Base-by-base conservation (phyloP, 2,888 invertebrate species). In the Gibbula magus region DNA sequence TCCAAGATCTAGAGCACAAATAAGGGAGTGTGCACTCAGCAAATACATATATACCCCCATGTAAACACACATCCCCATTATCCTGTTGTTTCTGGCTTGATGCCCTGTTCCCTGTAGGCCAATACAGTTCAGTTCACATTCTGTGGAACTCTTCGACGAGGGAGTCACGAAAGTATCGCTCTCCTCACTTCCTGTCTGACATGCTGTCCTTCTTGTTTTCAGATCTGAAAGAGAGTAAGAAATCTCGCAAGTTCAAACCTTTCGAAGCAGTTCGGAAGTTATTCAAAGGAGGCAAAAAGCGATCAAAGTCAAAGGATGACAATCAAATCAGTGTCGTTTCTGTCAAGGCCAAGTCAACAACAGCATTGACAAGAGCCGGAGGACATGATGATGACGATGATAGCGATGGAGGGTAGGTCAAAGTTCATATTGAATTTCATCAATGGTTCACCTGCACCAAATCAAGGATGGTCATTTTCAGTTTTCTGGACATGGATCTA, bases 201-300 rank as follows among this genome's bases (percentile, higher is more conserved):
- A 51, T 51, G 51, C 25, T 45, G 52, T 25, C 74, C 53, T 76
- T 22, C 77, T n/a, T 74, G 16, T 35, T 81, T 86, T 66, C 82
- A 86, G 86, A 86, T 52, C 61, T 56, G 54, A 84, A 82, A 79
- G 84, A 77, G 0, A 84, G 86, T 67, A 86, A 84, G 52, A 88
- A 88, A 83, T 90, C 89, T 83, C 89, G 86, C 78, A 89, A 89
- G 81, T 89, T 88, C 77, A 88, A 88, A 79, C 89, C 89, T 7
- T 84, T 90, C 66, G 88, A 88, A 78, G 88, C 87, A 25, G 81
- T 90, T 84, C 82, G 86, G 73, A 89, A 88, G 74, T 88, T 89
- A 75, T 90, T 90, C 82, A 86, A 86, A n/a, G 83, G 85, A 54
- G 83, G 86, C 53, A 85, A 85, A 35, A 88, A 88, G 80, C 86